Evolutionary conservation across 2,888 invertebrate genomes (phyloP).

Genomic region (Euclidia mi): DNA sequence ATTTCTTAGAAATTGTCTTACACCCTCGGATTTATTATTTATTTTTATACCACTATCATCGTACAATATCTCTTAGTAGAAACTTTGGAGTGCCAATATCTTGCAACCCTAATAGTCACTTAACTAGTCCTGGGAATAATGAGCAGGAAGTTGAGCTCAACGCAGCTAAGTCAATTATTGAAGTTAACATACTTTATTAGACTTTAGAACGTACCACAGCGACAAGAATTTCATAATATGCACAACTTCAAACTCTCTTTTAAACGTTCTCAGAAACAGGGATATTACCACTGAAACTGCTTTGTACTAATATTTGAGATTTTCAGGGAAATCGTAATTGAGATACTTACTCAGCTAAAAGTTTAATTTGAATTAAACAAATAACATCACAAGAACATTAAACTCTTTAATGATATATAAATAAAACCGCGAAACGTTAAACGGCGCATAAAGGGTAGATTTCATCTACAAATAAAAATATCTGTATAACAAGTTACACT

Average conservation of each 20-base stretch:
- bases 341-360: neutral
- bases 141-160: constrained; percentile 48
- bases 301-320: neutral
- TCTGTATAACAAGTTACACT: no score
- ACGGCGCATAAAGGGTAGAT: neutral
- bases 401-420: neutral
- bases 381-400: neutral
- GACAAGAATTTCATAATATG: constrained; percentile 12
- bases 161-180: constrained; percentile 55
- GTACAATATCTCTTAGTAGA: no score
- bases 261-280: neutral
- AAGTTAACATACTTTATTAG: constrained; percentile 49
- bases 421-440: neutral
- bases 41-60: no score
- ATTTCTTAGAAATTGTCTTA: no score
- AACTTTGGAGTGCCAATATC: neutral
- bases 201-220: constrained; percentile 35
- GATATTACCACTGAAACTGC: no score
- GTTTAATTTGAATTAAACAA: constrained; percentile 13
- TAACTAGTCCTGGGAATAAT: constrained; percentile 43
- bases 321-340: neutral
- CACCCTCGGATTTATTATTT: no score
- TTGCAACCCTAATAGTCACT: neutral
- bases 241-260: constrained; percentile 7
- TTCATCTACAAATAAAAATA: no score